Conservation (phyloP, 1,140 invertebrate genomes). For the Pteromalus puparum region DNA sequence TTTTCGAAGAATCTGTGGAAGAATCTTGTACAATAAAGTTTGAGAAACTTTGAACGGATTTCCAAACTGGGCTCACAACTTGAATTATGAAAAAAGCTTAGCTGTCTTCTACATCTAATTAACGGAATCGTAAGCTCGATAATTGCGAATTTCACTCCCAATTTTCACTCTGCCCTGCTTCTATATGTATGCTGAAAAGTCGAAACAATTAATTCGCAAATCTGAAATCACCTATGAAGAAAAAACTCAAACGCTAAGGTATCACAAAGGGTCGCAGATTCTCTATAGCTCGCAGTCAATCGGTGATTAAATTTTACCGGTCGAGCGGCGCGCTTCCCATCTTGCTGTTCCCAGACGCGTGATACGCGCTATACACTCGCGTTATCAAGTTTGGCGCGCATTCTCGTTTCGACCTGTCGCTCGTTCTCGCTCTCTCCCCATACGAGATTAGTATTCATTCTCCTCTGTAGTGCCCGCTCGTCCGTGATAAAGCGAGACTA, state of each 20-base stretch:
- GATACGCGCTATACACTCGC: background rate
- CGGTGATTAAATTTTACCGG: conserved; percentile 43
- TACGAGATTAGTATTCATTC: conserved; percentile 60
- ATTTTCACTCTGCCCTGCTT: too few species aligned
- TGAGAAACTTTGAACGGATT: background rate
- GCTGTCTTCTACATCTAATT: background rate
- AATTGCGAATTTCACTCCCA: too few species aligned
- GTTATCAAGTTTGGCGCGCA: background rate
- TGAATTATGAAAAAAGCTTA: background rate
- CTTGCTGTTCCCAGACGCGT: background rate
- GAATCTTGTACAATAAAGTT: background rate
- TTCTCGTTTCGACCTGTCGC: background rate
- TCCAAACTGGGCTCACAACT: background rate
- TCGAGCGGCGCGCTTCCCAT: background rate
- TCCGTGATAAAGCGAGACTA: conserved; percentile 47
- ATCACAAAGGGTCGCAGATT: background rate
- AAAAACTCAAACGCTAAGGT: too few species aligned
- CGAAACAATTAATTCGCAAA: too few species aligned
- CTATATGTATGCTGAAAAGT: too few species aligned
- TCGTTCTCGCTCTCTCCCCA: background rate
- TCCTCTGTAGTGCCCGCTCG: background rate
- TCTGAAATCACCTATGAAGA: too few species aligned
- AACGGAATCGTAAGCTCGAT: too few species aligned
- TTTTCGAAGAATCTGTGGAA: too few species aligned
- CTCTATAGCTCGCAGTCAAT: background rate